Conservation (phyloP, 2,888 invertebrate genomes). For the Macroteleia sp. region DNA sequence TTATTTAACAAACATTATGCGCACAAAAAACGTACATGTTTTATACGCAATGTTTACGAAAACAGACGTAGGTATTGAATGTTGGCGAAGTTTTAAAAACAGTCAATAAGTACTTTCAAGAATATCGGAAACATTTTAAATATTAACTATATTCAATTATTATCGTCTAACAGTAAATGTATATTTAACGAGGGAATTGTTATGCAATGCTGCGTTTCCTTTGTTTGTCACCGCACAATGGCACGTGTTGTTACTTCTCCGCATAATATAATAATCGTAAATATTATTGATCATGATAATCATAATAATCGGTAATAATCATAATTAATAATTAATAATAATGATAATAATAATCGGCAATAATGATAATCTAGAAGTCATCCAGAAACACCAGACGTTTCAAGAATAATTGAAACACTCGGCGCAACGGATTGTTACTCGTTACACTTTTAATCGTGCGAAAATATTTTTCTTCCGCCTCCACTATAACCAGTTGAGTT, state of each 20-base stretch:
- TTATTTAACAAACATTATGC: too few relatives aligned
- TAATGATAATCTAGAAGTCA: slow-evolving; percentile 70
- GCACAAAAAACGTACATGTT: too few relatives aligned
- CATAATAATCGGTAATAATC: slow-evolving; percentile 56
- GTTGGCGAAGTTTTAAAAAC: slow-evolving; percentile 80
- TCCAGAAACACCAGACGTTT: slow-evolving; percentile 70
- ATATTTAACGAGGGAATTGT: slow-evolving; percentile 78
- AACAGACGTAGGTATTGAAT: slow-evolving; percentile 70
- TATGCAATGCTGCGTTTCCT: slow-evolving; percentile 75
- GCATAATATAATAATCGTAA: slow-evolving; percentile 64
- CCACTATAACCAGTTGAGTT: slow-evolving; percentile 55
- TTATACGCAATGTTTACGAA: too few relatives aligned
- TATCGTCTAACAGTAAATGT: slow-evolving; percentile 78
- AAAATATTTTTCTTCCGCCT: slow-evolving; percentile 43
- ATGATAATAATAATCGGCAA: slow-evolving; percentile 54
- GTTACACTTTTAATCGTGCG: slow-evolving; percentile 69
- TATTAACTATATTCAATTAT: slow-evolving; percentile 76
- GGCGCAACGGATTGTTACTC: slow-evolving; percentile 72
- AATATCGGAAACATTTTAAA: slow-evolving; percentile 81
- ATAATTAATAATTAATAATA: slow-evolving; percentile 57
- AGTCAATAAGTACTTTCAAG: slow-evolving; percentile 83
- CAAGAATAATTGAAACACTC: slow-evolving; percentile 68
- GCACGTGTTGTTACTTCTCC: slow-evolving; percentile 76
- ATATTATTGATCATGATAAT: slow-evolving; percentile 54
- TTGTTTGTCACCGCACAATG: slow-evolving; percentile 79